Base-by-base conservation (phyloP, 2,113 vertebrate genomes). In the Machaerirhynchus nigripectus region DNA sequence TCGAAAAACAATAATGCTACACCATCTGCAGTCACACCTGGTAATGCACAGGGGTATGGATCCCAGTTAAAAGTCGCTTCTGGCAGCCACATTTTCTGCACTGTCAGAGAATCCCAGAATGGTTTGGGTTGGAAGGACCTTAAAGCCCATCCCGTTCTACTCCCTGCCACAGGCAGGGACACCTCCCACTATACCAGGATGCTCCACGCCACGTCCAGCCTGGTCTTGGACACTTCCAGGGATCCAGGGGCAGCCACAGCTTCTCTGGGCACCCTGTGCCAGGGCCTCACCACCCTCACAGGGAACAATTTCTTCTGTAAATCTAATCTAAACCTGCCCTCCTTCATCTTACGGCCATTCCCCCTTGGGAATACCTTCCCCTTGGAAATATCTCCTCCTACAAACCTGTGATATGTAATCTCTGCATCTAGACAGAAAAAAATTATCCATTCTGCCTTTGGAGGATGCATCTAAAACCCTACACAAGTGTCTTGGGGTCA, bases 71-170 rank as follows among this genome's bases (percentile, higher is more conserved):
- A 69, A 69, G 9, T 49, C 68, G 27, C 14, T 59, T 22, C 18
- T 64, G 14, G 8, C 30, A 89, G 35, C 20, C 44, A 27, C 20
- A 13, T 57, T 49, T 93, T 84, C 64, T 81, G 27, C 17, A 56
- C 13, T 74, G 0, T 24, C 46, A 44, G 15, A 82, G 23, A 82
- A n/a, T 74, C 10, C 23, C 7, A 4, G 44, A n/a, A 14, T 14
- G 16, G 9, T 59, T 59, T 46, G 33, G 10, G 2, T 24, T 7
- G 46, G 23, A n/a, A 82, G 19, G 37, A 46, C 28, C 10, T 74
- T 10, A 8, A 74, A 39, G 2, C 10, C 12, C 33, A 39, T 6
- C 28, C 12, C 1, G 1, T 52, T 0, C 22, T 5, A 37, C 4
- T 5, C 10, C 10, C 44, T 67, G 22, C 52, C 44, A 67, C 3